Evolutionary conservation across 23 tunicate species (phyloP), one percentile per base, ranked within the genome.

Genomic region (Halocynthia roretzi): DNA sequence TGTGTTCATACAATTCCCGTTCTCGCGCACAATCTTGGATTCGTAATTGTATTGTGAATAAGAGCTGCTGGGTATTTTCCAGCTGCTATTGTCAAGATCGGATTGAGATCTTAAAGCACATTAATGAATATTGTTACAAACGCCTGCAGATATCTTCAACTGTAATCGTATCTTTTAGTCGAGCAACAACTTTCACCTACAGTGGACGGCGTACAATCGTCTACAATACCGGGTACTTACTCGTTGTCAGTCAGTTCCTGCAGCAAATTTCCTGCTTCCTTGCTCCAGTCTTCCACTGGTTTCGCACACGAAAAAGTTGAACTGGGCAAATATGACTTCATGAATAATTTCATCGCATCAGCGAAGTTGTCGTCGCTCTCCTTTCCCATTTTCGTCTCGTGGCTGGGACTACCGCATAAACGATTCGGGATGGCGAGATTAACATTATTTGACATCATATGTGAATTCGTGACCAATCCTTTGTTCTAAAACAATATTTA

Each of bases 221-320:
- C 15, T 67, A 4, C 64, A 60, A n/a, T 15, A 60, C 64, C 4
- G 17, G 18, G 0, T 12, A 67, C 50, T 74, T 74, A 74, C 78
- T 74, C 78, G 56, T 54, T 50, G 10, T 56, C 78, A 7, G 78
- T 63, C 53, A 88, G 44, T 50, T 88, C 87, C 11, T 79, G 71
- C 40, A 83, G 52, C 77, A 88, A 71, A 8, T 78, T 82, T 19
- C 66, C 83, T 48, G 95, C 87, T 55, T 88, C 95, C 67, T 61
- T 78, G 62, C 84, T 67, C 95, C 95, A 88, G 53, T 88, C 87
- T 56, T 77, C 76, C 20, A 56, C 78, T 19, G 84, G 81, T 64
- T 73, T 70, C 9, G 73, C 76, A 60, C 81, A 74, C 10, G 73
- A 70, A 74, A 75, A 63, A 20, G 80, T 71, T 7, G 74, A 64